Percentiles rank a stretch among this genome's conserved stretches.
Conservation (phyloP, 2,113 vertebrate species). For the Ariopsis seemanni region DNA sequence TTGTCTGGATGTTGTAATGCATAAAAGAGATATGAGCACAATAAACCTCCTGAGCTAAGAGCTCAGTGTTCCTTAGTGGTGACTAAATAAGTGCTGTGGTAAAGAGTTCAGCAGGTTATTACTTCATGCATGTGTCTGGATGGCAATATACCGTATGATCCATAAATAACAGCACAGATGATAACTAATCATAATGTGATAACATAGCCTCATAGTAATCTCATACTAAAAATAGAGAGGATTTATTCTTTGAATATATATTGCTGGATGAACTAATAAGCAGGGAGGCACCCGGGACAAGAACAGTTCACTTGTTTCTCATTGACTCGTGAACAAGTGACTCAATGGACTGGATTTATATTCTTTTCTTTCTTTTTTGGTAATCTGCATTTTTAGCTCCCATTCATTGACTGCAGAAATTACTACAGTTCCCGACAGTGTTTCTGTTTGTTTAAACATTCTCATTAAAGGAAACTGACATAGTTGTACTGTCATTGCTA, state of each 20-base stretch:
- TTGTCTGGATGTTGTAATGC: background rate
- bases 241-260: background rate
- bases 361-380: background rate
- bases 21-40: slow-evolving; percentile 9
- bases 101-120: background rate
- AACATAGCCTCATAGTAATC: background rate
- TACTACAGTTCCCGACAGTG: background rate
- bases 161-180: background rate
- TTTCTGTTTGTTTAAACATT: background rate
- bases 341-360: background rate
- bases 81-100: background rate
- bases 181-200: background rate
- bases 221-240: background rate
- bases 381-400: background rate
- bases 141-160: background rate
- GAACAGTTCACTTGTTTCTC: background rate
- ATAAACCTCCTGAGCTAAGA: background rate
- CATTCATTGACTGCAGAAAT: background rate
- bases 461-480: background rate
- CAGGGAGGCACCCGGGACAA: background rate
- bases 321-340: background rate
- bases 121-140: background rate
- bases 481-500: too few species aligned
- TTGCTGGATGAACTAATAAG: background rate
- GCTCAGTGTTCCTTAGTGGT: background rate